These are phyloP conservation scores for Diacarnus erythraeanus DNA, from an alignment of 37 sponge, comb jelly and placozoan species.

Conservation along the genomic window DNA sequence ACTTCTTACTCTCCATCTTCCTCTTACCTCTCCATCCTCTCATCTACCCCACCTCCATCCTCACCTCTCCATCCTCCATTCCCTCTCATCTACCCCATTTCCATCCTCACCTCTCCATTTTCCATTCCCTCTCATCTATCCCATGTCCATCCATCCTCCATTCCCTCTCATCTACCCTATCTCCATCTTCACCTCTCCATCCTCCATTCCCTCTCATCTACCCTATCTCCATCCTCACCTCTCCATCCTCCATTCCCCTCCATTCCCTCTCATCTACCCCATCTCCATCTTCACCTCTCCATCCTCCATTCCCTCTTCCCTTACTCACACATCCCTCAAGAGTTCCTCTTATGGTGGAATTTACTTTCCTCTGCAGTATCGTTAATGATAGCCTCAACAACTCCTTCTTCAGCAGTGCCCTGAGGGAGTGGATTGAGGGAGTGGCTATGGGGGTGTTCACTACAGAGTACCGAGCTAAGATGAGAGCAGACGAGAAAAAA, in stretches of 20 bases:
- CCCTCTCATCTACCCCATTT: no score
- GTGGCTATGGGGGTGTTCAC: constrained; percentile 28
- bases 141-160: no score
- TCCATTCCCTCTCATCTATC: no score
- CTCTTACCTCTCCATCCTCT: not conserved
- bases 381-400: constrained; percentile 6
- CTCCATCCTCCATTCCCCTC: no score
- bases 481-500: constrained; percentile 30
- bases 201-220: no score
- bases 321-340: no score
- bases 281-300: not conserved
- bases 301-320: not conserved
- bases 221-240: no score
- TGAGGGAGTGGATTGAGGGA: constrained; percentile 41
- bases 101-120: no score
- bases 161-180: no score
- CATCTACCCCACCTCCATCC: not conserved
- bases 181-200: no score
- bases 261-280: not conserved
- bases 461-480: constrained; percentile 28
- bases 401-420: constrained; percentile 44
- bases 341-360: no score
- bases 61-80: not conserved
- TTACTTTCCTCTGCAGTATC: not conserved
- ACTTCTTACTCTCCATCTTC: no score